Evolutionary conservation across 2,888 invertebrate species (phyloP), one percentile per base, ranked within the genome.

Genomic region (Trachelus troglodyta): DNA sequence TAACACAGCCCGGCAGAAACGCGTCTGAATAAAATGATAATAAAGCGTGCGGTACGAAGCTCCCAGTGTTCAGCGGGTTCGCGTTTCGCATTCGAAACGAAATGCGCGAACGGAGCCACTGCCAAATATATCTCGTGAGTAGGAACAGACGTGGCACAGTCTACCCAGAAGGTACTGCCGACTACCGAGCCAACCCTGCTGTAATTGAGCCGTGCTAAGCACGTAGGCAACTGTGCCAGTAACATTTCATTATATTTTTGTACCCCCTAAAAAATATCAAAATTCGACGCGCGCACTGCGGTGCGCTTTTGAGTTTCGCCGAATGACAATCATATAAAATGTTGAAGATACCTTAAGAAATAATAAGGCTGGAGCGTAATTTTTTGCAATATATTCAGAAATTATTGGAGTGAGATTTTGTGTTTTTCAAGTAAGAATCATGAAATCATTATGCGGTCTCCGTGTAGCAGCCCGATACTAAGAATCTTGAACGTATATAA

Each of bases 1-100:
- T 85, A 89, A 87, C 85, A 85, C 83, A 83, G 79, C 77, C 82
- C 83, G n/a, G 79, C 83, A 80, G 83, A 86, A 82, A 81, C 84
- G 83, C 85, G 87, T 87, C 86, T 89, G 90, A 90, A 90, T 90
- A 90, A 90, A 90, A 90, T 90, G 87, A 90, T 90, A 90, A 91
- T 90, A 90, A 90, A 90, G 85, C 83, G 86, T 79, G 84, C 82
- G 79, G 77, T 56, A 56, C 83, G 82, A 79, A 81, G 80, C 80
- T 82, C 81, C 77, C 80, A 82, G 80, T 76, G 74, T 74, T 80
- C 71, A 69, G 78, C 80, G 69, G 76, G 73, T 76, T 76, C 76
- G 79, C 81, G 80, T 81, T 81, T 76, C 79, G 81, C 82, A 79
- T 83, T 82, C 79, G 76, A 76, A 82, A 81, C 77, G 79, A 80